Base-by-base conservation (phyloP, 2,888 invertebrate genomes). In the Callimorpha dominula region DNA sequence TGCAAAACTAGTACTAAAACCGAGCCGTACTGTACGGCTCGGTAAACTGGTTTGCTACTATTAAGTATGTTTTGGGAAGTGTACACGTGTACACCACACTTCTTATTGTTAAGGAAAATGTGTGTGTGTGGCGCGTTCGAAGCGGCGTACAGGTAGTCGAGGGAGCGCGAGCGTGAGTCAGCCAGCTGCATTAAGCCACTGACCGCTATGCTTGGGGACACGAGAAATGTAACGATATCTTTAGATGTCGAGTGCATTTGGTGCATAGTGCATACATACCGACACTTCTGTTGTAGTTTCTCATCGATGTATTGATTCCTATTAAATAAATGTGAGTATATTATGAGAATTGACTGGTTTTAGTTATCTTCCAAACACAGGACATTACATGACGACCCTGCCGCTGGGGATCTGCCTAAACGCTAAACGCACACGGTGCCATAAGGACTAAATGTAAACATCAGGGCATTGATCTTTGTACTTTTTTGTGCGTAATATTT, bases 111-210 rank as follows among this genome's bases (percentile, higher is more conserved):
- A 54, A 67, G 42, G 43, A 20, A 31, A 65, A 31, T 8, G 65
- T 54, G 50, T 43, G 50, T 43, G n/a, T 57, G 68, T 42, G 20
- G 1, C 15, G 46, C n/a, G 57, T 17, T 15, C 17, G 15, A 68
- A 57, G 57, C 68, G n/a, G 60, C 42, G 68, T 20, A 60, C 31
- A 31, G 31, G 31, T 31, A 31, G n/a, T 8, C 20, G 42, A 63
- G 63, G 54, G 8, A 20, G 50, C 52, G 2, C 31, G 31, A 31
- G 1, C 31, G 46, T 69, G 70, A 70, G 70, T 70, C 65, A 70
- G 57, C 57, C 49, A 70, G 57, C 57, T 40, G 46, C 65, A 62
- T 46, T 64, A 50, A 65, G 71, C 62, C 71, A 60, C 63, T 68
- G 71, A 54, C 60, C 67, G 65, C 54, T 57, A 43, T n/a, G 57